phyloP scores from a whole-genome alignment of 1,140 invertebrate genomes.

The Melipona quadrifasciata region DNA sequence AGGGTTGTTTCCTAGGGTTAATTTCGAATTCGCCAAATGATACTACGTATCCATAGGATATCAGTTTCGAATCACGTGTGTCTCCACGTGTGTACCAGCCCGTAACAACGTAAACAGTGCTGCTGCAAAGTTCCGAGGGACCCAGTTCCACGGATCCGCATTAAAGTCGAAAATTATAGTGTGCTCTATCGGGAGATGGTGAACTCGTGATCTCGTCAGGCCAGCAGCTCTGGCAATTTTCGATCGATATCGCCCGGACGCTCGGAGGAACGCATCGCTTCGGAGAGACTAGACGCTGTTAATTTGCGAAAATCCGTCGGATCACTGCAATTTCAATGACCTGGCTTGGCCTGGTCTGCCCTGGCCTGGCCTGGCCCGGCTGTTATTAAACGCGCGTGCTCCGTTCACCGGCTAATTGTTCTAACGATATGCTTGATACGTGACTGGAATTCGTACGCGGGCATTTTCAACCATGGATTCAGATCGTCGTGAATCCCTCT shows the following conservation, averaged over 20 bases:
- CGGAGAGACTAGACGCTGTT: constrained; percentile 28
- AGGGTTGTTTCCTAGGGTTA: neutral
- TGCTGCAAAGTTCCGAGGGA: constrained; percentile 7
- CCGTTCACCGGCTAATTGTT: constrained; percentile 44
- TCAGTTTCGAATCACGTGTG: neutral
- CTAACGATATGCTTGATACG: constrained; percentile 26
- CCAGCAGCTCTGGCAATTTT: constrained; percentile 53
- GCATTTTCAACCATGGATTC: neutral
- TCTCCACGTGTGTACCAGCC: neutral
- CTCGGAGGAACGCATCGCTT: constrained; percentile 9
- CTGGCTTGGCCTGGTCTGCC: neutral
- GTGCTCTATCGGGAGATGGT: constrained; percentile 40
- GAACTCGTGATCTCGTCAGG: constrained; percentile 5
- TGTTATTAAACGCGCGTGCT: constrained; percentile 42
- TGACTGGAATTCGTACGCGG: constrained; percentile 16
- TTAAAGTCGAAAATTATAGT: constrained; percentile 68
- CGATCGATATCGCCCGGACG: constrained; percentile 48
- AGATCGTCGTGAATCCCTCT: neutral
- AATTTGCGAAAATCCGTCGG: constrained; percentile 42
- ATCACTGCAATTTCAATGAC: constrained; percentile 39
- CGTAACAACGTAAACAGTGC: constrained; percentile 19
- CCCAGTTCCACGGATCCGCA: constrained; percentile 43
- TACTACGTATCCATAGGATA: neutral
- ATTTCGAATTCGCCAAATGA: constrained; percentile 17
- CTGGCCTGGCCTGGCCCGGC: neutral